Evolutionary conservation across 2,888 invertebrate genomes (phyloP), one percentile per base, ranked within the genome.

Genomic region (Epinotia ramella): DNA sequence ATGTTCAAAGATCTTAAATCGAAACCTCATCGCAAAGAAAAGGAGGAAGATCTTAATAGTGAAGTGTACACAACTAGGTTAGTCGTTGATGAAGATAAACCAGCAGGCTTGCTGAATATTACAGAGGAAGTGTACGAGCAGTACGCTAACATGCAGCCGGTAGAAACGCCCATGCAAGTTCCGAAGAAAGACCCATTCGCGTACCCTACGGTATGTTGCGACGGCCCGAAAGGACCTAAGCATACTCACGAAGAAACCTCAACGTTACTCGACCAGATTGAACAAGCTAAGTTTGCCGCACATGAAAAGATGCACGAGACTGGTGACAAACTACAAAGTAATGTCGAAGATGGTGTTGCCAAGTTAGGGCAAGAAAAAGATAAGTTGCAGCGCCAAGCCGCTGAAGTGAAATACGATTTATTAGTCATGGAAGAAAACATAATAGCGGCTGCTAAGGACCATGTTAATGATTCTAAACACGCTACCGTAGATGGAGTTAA

Each of bases 161-260:
- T 94, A 2, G 92, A 92, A 1, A 94, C 94, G 1, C 94, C 94
- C 3, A 33, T 88, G 44, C 84, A 82, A 60, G 82, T 83, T 53
- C 87, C 88, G 57, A 86, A 83, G 46, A 80, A 81, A 6, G 94
- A 94, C 79, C 94, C 94, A 3, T 94, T 94, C 86, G 86, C 88
- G 76, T 91, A 90, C 73, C 89, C 90, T 73, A 87, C 87, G 1
- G 89, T 89, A 63, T 93, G 92, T 78, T 92, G 94, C 76, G 90
- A 93, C 80, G 89, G 90, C 1, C 89, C 85, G 18, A 86, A 88
- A 65, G 90, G 90, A 46, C 87, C 88, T 76, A 92, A 93, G 83
- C 93, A 94, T 78, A 86, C 88, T 24, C 92, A 93, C 69, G 92
- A 94, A 24, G 93, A 93, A 84, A 93, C 93, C 4, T 93, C 92